Base-by-base conservation (phyloP, 2,888 invertebrate genomes). In the Malthinus seriepunctatus region DNA sequence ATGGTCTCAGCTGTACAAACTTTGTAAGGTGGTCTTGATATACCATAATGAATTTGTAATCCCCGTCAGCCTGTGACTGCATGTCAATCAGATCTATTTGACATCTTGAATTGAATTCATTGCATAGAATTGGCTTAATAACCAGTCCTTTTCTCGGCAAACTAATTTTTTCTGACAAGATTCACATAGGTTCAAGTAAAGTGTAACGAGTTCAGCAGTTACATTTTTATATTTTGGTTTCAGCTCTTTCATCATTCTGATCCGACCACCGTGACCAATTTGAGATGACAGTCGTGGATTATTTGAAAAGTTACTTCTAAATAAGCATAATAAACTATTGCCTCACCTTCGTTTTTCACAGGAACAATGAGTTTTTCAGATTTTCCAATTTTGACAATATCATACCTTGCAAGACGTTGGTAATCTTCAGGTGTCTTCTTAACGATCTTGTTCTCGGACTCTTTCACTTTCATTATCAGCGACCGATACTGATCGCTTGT, bases 341-440 rank as follows among this genome's bases (percentile, higher is more conserved):
- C 12, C 9, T 42, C 31, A 8, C 45, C 45, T 45, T 45, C 23
- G 37, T 37, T 37, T 45, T 45, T 45, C 45, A 45, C 31, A 31
- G 45, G 31, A 31, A 42, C 42, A 42, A 42, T 42, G 12, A 42
- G 42, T 42, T 45, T 46, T 46, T 46, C 46, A 46, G 32, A 32
- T 12, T 32, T 32, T 32, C 46, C 46, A 32, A 32, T 46, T 32
- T 10, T 32, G 2, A 46, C 32, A 32, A 32, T 32, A 32, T 42
- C 42, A 42, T 42, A 42, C 14, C 42, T 42, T 14, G 12, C 42
- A 12, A 42, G 14, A n/a, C 42, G 42, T 14, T 42, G 42, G 42
- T 42, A 42, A 42, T 42, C 42, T 42, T 7, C 42, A 12, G 42
- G 42, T 42, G 14, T 12, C 42, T 42, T 42, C 42, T 8, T 12